Percentiles rank a stretch among this genome's conserved stretches.
These are phyloP conservation scores for Cavia aperea DNA, from an alignment of 2,113 vertebrate genomes.

Conservation along the genomic window DNA sequence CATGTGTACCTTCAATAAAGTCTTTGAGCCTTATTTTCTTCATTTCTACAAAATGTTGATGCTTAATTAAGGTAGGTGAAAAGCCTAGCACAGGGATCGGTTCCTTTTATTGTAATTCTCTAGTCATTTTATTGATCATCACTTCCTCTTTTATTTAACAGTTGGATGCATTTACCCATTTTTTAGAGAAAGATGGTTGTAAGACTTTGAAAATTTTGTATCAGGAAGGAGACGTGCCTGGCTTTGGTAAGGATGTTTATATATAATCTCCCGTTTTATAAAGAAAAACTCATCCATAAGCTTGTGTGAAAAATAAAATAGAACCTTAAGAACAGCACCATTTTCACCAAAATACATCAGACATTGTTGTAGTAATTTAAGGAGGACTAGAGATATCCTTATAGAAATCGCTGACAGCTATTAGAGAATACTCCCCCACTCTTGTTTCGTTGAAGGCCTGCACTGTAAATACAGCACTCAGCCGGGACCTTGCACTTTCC, in stretches of 20 bases:
- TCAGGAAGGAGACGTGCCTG: constrained; percentile 80
- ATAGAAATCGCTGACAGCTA: neutral
- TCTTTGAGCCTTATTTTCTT: constrained; percentile 1
- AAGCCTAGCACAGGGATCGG: neutral
- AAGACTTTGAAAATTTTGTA: constrained; percentile 83
- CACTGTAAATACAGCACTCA: neutral
- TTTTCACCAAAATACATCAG: neutral
- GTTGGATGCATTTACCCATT: constrained; percentile 78
- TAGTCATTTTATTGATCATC: neutral
- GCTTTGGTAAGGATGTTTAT: constrained; percentile 75
- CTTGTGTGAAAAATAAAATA: neutral
- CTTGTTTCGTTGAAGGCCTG: neutral
- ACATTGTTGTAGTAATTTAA: neutral
- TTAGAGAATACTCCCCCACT: neutral
- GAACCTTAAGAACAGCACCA: neutral
- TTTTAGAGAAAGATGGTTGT: constrained; percentile 79
- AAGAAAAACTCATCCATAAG: neutral
- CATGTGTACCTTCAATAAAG: neutral
- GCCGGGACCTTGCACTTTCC: neutral
- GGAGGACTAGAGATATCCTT: neutral
- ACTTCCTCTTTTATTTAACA: constrained; percentile 70
- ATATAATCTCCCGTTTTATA: neutral
- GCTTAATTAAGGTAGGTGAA: neutral
- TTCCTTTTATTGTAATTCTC: neutral
- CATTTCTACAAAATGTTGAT: neutral